These are phyloP conservation scores for Microplitis mediator DNA, from an alignment of 1,140 invertebrate species.

Conservation along the genomic window DNA sequence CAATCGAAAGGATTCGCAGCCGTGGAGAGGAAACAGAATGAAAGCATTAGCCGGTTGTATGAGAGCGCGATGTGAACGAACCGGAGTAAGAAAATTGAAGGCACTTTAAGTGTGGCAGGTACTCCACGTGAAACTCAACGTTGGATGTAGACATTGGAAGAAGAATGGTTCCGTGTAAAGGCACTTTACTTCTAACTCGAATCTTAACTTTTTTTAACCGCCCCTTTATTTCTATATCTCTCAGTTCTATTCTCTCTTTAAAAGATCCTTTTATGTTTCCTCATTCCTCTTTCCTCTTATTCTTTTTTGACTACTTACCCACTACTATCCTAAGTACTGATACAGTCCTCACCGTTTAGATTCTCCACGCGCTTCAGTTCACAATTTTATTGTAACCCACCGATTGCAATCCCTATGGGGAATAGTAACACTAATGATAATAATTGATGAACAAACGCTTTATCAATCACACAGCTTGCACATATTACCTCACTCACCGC, in stretches of 20 bases:
- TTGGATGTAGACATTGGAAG: slow-evolving; percentile 44
- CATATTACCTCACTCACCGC: slow-evolving; percentile 16
- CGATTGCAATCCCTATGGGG: background rate
- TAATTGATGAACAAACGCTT: background rate
- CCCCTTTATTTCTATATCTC: slow-evolving; percentile 16
- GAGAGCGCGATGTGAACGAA: slow-evolving; percentile 11
- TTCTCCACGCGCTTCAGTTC: no score
- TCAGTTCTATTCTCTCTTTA: background rate
- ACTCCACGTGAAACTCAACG: slow-evolving; percentile 39
- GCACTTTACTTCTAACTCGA: slow-evolving; percentile 46
- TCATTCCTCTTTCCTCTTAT: background rate
- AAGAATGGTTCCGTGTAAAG: slow-evolving; percentile 44
- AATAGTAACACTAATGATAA: background rate
- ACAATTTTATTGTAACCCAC: no score
- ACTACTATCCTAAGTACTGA: background rate
- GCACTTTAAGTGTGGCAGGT: slow-evolving; percentile 41
- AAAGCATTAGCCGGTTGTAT: background rate
- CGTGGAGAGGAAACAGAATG: slow-evolving; percentile 3
- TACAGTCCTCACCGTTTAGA: background rate
- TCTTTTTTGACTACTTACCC: background rate
- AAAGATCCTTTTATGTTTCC: background rate
- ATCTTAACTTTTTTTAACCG: slow-evolving; percentile 41
- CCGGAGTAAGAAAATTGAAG: slow-evolving; percentile 33
- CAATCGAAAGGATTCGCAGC: background rate
- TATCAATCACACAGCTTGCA: background rate